phyloP scores from a whole-genome alignment of 2,888 invertebrate species.

The Ectropis crepuscularia region DNA sequence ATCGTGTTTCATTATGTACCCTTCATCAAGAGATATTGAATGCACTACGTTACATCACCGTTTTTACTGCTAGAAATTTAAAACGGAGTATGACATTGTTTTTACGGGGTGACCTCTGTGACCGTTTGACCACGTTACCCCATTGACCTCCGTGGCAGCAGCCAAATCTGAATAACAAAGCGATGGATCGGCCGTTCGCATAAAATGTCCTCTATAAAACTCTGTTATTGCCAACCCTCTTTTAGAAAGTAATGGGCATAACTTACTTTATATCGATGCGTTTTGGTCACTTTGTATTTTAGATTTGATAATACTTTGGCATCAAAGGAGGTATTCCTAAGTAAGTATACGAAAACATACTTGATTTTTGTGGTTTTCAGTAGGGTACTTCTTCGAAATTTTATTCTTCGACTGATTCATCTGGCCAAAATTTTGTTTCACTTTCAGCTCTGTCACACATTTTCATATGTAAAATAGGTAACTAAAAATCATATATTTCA shows the following conservation, averaged over 20 bases:
- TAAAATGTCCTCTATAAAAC: conserved; percentile 26
- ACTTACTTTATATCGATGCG: conserved; percentile 10
- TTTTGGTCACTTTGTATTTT: background rate
- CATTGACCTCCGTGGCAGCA: conserved; percentile 17
- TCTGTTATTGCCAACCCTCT: conserved; percentile 17
- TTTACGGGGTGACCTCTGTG: conserved; percentile 11
- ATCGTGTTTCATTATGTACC: too few species aligned
- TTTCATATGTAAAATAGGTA: too few species aligned
- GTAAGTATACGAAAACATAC: too few species aligned
- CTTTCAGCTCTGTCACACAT: too few species aligned
- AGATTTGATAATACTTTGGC: background rate
- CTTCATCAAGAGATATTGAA: background rate
- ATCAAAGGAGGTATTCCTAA: too few species aligned
- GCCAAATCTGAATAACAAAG: conserved; percentile 26
- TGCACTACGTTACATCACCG: background rate
- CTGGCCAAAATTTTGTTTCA: too few species aligned
- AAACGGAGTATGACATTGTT: conserved; percentile 8
- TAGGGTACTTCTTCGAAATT: too few species aligned
- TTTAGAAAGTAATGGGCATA: conserved; percentile 11
- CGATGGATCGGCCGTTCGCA: conserved; percentile 16
- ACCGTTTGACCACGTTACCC: conserved; percentile 17
- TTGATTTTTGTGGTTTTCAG: too few species aligned
- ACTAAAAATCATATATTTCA: too few species aligned
- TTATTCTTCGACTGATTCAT: too few species aligned
- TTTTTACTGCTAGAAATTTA: background rate